Percentiles rank a stretch among this genome's conserved stretches.
Evolutionary conservation across 1,140 invertebrate genomes (phyloP).

Genomic region (Sinella curviseta): DNA sequence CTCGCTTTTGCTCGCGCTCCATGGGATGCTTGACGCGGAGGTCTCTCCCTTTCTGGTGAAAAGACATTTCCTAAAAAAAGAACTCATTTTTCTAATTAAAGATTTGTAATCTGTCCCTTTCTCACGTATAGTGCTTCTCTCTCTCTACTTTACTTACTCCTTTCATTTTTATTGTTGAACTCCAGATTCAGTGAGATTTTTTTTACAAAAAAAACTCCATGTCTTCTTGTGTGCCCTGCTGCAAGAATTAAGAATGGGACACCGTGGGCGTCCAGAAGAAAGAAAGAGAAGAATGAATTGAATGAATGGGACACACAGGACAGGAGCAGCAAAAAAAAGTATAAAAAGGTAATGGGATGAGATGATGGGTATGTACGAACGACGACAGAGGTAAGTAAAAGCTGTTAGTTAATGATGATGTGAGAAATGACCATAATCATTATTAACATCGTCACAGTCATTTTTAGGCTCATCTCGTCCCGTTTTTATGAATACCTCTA

Average conservation of each 20-base stretch:
- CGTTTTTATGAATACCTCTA: too few relatives aligned
- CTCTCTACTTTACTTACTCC: not conserved
- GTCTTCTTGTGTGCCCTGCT: too few relatives aligned
- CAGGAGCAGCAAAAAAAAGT: too few relatives aligned
- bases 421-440: conserved; percentile 19
- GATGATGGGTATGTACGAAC: too few relatives aligned
- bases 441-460: not conserved
- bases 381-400: not conserved
- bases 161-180: conserved; percentile 2
- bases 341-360: conserved; percentile 12
- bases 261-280: not conserved
- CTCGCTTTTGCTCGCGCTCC: too few relatives aligned
- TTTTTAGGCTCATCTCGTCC: not conserved
- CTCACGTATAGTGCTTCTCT: conserved; percentile 7
- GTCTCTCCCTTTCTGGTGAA: not conserved
- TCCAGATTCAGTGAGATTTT: not conserved
- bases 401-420: conserved; percentile 24
- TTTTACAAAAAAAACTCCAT: not conserved
- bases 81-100: conserved; percentile 21
- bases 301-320: not conserved
- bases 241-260: too few relatives aligned
- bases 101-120: conserved; percentile 26
- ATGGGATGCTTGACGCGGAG: conserved; percentile 14
- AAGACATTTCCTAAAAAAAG: conserved; percentile 13
- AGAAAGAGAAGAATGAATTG: not conserved